These are phyloP conservation scores for Coenobita brevimanus DNA, from an alignment of 1,140 invertebrate species.

Conservation along the genomic window DNA sequence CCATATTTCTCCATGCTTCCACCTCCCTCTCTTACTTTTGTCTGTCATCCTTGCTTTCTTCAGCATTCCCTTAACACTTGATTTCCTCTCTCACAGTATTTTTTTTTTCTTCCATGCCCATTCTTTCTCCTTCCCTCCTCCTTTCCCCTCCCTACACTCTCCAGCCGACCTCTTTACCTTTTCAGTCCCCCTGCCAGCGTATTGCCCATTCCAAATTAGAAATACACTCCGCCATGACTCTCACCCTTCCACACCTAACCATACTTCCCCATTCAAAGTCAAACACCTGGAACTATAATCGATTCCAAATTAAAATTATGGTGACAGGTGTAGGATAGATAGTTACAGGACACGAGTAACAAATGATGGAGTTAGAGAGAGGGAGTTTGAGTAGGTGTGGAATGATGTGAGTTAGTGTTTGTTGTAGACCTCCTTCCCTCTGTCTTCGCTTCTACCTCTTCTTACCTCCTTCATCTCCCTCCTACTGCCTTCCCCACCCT, in stretches of 20 bases:
- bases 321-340: too few species aligned
- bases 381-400: too few species aligned
- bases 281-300: too few species aligned
- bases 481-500: background rate
- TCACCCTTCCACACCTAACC: too few species aligned
- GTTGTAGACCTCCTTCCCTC: conserved; percentile 31
- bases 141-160: background rate
- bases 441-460: background rate
- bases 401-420: too few species aligned
- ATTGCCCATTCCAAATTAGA: too few species aligned
- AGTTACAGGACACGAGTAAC: too few species aligned
- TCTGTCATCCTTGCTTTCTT: background rate
- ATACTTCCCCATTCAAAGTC: too few species aligned
- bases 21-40: background rate
- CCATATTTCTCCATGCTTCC: background rate
- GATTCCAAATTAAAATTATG: too few species aligned
- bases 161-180: conserved; percentile 67
- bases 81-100: background rate
- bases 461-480: background rate
- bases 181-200: conserved; percentile 69
- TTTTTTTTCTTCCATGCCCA: too few species aligned
- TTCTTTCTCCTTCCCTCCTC: background rate
- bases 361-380: too few species aligned
- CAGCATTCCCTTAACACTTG: background rate
- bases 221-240: too few species aligned